Evolutionary conservation across 2,113 vertebrate species (phyloP), one percentile per base, ranked within the genome.

Genomic region (Hymenochirus boettgeri): DNA sequence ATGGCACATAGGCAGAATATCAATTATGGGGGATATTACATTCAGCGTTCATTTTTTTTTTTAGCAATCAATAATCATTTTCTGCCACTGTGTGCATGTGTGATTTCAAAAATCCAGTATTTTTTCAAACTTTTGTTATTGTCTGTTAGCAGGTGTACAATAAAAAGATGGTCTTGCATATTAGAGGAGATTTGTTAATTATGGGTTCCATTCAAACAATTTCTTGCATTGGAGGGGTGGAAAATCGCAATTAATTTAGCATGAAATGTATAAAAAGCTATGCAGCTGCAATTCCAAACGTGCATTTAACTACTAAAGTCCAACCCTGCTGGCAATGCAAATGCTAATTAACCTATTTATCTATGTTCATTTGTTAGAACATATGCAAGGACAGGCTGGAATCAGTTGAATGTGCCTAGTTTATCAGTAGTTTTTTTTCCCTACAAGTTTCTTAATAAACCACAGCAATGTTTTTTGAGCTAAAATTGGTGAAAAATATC

Each of bases 181-280:
- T 66, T 66, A 66, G 55, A 39, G 46, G 64, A 66, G 54, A 66
- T 66, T 66, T 66, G 64, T 57, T 66, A 66, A 66, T 66, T 58
- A 66, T 39, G 46, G 55, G 64, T 58, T 58, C 55, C 22, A 58
- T 66, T 58, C 64, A 66, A 58, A 66, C 55, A 66, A 66, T 58
- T 66, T 66, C 55, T 58, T 66, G 64, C 64, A 58, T 66, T 22
- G 64, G 29, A n/a, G 64, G 64, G 50, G 63, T 65, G 57, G 63
- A 65, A 66, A 66, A 66, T 66, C 46, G 22, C 64, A 58, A 66
- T 58, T 66, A 59, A 66, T 66, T 66, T 58, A 66, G 64, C 64
- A 58, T 66, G 64, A 66, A 66, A 58, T 19, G 21, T 47, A 58
- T 47, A 66, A 66, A 66, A 57, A 58, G 47, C 45, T 37, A 25